phyloP scores from a whole-genome alignment of 2,797 vertebrate species.

The Rhinichthys osculus region DNA sequence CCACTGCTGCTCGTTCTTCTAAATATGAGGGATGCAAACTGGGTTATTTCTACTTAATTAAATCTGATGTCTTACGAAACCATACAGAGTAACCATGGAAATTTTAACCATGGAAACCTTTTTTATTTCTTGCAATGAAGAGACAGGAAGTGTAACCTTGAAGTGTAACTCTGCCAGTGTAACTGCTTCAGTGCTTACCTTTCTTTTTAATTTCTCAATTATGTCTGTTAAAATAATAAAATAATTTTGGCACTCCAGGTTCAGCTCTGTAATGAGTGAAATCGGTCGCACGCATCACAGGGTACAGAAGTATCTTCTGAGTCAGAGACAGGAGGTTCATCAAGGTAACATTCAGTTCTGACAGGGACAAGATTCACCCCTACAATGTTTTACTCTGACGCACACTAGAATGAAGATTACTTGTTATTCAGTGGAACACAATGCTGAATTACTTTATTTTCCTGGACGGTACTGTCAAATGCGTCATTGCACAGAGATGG shows the following conservation, averaged over 20 bases:
- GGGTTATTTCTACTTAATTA: slow-evolving; percentile 7
- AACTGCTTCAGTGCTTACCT: not conserved
- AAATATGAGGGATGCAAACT: not conserved
- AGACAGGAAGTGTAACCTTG: not conserved
- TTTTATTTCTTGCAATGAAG: not conserved
- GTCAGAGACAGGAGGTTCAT: slow-evolving; percentile 28
- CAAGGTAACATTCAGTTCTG: slow-evolving; percentile 3
- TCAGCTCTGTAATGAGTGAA: not conserved
- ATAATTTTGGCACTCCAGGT: not conserved
- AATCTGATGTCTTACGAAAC: slow-evolving; percentile 4
- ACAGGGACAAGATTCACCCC: slow-evolving; percentile 6
- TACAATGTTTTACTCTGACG: not conserved
- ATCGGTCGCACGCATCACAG: not conserved
- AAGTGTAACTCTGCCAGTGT: not conserved
- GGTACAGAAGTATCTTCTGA: not conserved
- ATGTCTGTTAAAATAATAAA: not conserved
- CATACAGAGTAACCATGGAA: not conserved
- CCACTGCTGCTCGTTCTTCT: not conserved
- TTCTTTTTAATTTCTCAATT: not conserved
- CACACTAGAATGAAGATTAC: slow-evolving; percentile 17
- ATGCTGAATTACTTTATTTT: slow-evolving; percentile 31
- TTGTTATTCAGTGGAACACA: not conserved
- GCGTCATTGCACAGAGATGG: not conserved
- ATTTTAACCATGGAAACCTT: not conserved
- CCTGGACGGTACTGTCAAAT: not conserved